These are phyloP conservation scores for Intellagama lesueurii DNA, from an alignment of 2,797 vertebrate species.

Conservation along the genomic window DNA sequence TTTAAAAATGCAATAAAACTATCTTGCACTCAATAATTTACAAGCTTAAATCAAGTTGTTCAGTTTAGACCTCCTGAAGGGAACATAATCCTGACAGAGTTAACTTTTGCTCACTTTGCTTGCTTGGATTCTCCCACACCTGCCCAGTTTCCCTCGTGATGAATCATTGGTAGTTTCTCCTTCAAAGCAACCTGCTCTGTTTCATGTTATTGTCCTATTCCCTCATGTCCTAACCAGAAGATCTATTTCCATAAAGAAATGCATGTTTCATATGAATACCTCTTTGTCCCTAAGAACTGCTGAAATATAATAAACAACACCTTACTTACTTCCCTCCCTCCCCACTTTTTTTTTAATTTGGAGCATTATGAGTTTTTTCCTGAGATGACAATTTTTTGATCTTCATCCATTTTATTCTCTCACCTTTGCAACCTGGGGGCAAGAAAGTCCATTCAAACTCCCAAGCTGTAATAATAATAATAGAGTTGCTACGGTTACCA, in stretches of 20 bases:
- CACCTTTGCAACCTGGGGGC: not conserved
- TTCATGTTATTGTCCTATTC: not conserved
- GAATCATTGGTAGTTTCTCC: not conserved
- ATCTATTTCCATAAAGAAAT: conserved; percentile 18
- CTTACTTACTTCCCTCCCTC: no score
- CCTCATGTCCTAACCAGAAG: conserved; percentile 17
- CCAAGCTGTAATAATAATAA: conserved; percentile 39
- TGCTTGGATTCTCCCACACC: not conserved
- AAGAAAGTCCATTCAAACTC: conserved; percentile 37
- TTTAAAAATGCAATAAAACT: not conserved
- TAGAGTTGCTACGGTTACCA: conserved; percentile 46
- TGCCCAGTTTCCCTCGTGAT: not conserved
- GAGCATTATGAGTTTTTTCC: conserved; percentile 5
- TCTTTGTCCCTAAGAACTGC: not conserved
- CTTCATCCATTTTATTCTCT: conserved; percentile 39
- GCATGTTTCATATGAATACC: conserved; percentile 6
- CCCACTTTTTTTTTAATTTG: not conserved
- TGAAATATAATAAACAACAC: not conserved
- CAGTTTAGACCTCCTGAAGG: not conserved
- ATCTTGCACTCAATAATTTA: not conserved
- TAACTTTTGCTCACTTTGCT: not conserved
- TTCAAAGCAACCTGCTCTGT: conserved; percentile 6
- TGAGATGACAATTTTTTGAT: conserved; percentile 33
- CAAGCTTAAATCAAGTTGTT: not conserved
- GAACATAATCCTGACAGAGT: not conserved